Evolutionary conservation across 92 coral and sea anemone genomes (phyloP), one percentile per base, ranked within the genome.

Genomic region (Parazoanthus swiftii): DNA sequence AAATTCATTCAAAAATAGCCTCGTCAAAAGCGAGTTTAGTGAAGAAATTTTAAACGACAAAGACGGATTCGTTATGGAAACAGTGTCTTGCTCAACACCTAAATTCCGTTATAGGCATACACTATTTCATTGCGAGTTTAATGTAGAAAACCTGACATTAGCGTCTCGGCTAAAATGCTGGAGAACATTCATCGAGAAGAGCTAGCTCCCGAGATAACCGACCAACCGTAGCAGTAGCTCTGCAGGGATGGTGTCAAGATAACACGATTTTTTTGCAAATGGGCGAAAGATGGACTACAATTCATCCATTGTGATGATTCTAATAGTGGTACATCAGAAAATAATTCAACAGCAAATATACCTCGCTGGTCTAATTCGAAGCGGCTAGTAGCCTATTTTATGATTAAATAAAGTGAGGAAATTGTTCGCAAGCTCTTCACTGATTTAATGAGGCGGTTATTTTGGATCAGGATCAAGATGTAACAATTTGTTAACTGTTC

Each of bases 251-350:
- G 91, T 79, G 85, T 89, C 85, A 35, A 85, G 73, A 35, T 44
- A 18, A 35, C 89, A 89, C 39, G 88, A 81, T 79, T 85, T 89
- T 58, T 68, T 85, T 23, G 89, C 92, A 54, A 85, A 51, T 33
- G 86, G 86, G 20, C 75, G 79, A 81, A 76, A 74, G 35, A 77
- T 66, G 70, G 85, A 73, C 39, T 76, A 77, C 81, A 89, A 42
- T 44, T 86, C 89, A 77, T 89, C 89, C 77, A 86, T 67, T 44
- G 89, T 71, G 43, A 80, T 80, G 79, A 85, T 68, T 74, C 44
- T 35, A 77, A 74, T 76, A 86, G 74, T 18, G 81, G 86, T 56
- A 65, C 68, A 86, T 85, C 89, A 86, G 72, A 70, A 18, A 65
- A 77, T 38, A 18, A 50, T 23, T 42, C 68, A n/a, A 9, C 25